Evolutionary conservation across 2,797 vertebrate genomes (phyloP), one percentile per base, ranked within the genome.

Genomic region (Lagodon rhomboides): DNA sequence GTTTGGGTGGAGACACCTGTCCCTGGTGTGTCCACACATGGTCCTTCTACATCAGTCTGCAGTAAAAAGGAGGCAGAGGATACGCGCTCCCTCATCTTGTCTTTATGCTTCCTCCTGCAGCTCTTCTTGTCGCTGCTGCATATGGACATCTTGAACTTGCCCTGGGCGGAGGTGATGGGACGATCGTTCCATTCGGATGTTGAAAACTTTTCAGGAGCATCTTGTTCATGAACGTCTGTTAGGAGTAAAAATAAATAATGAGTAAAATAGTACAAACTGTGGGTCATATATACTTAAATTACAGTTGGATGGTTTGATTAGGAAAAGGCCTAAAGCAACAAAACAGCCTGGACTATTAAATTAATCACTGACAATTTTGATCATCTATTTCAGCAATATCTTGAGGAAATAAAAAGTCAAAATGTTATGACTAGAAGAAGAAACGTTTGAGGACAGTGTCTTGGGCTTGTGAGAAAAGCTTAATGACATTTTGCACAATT

Each of bases 41-140:
- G 63, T 12, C 59, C 73, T 41, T 83, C 61, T 54, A 22, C 55
- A 65, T 77, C 75, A 47, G 77, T 41, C 63, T 79, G 88, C 12
- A 59, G 64, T 20, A 53, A 67, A 16, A 74, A 51, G 2, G 69
- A 27, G 12, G 63, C n/a, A 0, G 87, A 62, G n/a, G 70, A 56
- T 13, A 25, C 3, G 13, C 25, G 50, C 11, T 72, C 78, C 63
- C 62, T 84, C 51, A 55, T 62, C 22, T 79, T 80, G 66, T 83
- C 82, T 65, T 86, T 90, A 1, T 55, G 72, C 72, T 79, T 93
- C 74, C 83, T 91, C 72, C 89, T 87, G 67, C 65, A 76, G 66
- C 83, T 90, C 75, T 88, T 94, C 67, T 87, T 90, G 80, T 93
- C 90, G 51, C 89, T 91, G 78, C 83, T 93, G 72, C 87, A 86